phyloP scores from a whole-genome alignment of 2,888 invertebrate species.

The Neoitamus cyanurus region DNA sequence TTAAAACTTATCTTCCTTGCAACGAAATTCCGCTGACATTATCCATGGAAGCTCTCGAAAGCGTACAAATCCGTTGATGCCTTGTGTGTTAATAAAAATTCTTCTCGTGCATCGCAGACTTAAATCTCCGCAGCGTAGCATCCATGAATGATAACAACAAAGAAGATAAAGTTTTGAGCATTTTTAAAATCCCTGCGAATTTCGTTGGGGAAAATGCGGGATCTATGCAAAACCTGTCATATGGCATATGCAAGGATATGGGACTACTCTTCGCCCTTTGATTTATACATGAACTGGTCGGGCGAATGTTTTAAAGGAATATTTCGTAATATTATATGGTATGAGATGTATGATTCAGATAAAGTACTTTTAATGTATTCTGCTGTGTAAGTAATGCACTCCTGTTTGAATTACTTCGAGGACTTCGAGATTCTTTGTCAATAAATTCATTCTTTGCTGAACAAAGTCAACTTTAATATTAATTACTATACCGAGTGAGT shows the following conservation, averaged over 20 bases:
- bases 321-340: too few species aligned
- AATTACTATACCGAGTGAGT: too few species aligned
- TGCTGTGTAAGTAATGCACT: too few species aligned
- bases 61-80: not conserved
- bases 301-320: not conserved
- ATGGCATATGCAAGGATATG: not conserved
- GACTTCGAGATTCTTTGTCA: too few species aligned
- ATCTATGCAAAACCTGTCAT: not conserved
- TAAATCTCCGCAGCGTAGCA: not conserved
- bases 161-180: constrained; percentile 14
- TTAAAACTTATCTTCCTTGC: not conserved
- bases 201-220: not conserved
- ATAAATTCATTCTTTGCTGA: too few species aligned
- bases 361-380: too few species aligned
- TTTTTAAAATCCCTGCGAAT: constrained; percentile 4
- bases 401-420: too few species aligned
- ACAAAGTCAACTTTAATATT: too few species aligned
- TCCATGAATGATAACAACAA: constrained; percentile 18
- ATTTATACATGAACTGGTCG: not conserved
- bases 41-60: not conserved
- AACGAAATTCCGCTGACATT: not conserved
- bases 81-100: constrained; percentile 9
- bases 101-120: not conserved
- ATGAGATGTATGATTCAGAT: too few species aligned
- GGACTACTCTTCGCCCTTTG: not conserved